These are phyloP conservation scores for Boleophthalmus pectinirostris DNA, from an alignment of 2,113 vertebrate species.

Conservation along the genomic window DNA sequence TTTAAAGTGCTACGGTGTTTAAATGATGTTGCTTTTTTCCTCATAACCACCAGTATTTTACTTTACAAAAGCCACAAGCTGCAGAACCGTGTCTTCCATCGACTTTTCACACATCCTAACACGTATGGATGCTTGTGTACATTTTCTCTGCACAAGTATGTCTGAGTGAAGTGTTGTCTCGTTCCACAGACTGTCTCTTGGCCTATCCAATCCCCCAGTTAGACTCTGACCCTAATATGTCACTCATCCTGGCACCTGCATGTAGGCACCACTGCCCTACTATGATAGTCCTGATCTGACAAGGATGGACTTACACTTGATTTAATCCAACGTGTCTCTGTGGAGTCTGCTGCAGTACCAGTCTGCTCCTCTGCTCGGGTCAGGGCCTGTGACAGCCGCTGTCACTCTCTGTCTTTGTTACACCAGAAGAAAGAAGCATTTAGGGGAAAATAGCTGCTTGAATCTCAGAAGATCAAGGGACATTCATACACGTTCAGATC, in stretches of 20 bases:
- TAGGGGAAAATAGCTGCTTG: background rate
- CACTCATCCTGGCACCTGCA: constrained; percentile 66
- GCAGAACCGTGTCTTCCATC: background rate
- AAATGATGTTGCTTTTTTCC: too few relatives aligned
- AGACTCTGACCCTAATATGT: constrained; percentile 68
- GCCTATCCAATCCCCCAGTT: constrained; percentile 32
- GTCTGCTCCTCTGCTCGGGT: constrained; percentile 58
- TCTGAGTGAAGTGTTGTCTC: background rate
- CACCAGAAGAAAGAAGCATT: constrained; percentile 9
- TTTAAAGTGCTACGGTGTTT: too few relatives aligned
- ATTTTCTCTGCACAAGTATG: background rate
- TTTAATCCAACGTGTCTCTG: constrained; percentile 65
- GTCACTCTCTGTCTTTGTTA: constrained; percentile 41
- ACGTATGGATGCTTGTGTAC: background rate
- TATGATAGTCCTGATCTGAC: constrained; percentile 71
- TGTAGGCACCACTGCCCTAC: constrained; percentile 56
- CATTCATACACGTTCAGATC: constrained; percentile 1
- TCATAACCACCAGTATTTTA: too few relatives aligned
- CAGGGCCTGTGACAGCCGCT: constrained; percentile 60
- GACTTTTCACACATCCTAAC: constrained; percentile 6
- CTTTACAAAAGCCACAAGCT: background rate
- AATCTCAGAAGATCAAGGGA: constrained; percentile 1
- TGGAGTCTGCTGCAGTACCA: constrained; percentile 52
- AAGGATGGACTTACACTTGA: constrained; percentile 66
- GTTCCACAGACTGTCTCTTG: constrained; percentile 20